Base-by-base conservation (phyloP, 2,113 vertebrate species). In the Cygnus atratus region DNA sequence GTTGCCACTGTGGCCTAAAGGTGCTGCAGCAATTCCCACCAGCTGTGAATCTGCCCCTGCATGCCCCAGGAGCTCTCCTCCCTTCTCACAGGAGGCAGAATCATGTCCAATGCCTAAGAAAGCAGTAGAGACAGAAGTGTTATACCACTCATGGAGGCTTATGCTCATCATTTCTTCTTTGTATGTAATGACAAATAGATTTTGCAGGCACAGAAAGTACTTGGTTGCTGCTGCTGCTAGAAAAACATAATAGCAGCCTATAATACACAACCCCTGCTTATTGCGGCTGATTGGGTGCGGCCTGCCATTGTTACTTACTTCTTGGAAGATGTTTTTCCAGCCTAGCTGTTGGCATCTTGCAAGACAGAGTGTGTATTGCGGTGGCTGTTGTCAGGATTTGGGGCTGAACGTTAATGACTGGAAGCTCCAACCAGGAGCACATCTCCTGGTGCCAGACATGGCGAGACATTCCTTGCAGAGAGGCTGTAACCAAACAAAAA, bases 271-370 rank as follows among this genome's bases (percentile, higher is more conserved):
- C 4, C 44, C 2, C 3, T 59, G 25, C 35, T 91, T 91, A 46
- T 28, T 89, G 62, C 1, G 1, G 55, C 50, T 52, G 63, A 59
- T 43, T 65, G 35, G 39, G 25, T 37, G 35, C 31, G 65, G 22
- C 0, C 0, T 41, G 25, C 22, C 1, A 0, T 39, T 52, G 15
- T 66, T 72, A 9, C 13, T 65, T 74, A 11, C 54, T 65, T 63
- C 39, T 52, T 25, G 21, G 18, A 76, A 31, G n/a, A 28, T 33
- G 24, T 75, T 84, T 76, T 88, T 33, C 35, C 26, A 76, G 57
- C 37, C 83, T 84, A 41, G 29, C 18, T 75, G 33, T 61, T 68
- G 48, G 57, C 65, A 48, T 74, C 61, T 86, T 55, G 37, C 16
- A 68, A 65, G 65, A 81, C 28, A 74, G 55, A 39, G 10, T 39